These are phyloP conservation scores for Pycnonotus jocosus DNA, from an alignment of 2,113 vertebrate genomes.

Conservation along the genomic window DNA sequence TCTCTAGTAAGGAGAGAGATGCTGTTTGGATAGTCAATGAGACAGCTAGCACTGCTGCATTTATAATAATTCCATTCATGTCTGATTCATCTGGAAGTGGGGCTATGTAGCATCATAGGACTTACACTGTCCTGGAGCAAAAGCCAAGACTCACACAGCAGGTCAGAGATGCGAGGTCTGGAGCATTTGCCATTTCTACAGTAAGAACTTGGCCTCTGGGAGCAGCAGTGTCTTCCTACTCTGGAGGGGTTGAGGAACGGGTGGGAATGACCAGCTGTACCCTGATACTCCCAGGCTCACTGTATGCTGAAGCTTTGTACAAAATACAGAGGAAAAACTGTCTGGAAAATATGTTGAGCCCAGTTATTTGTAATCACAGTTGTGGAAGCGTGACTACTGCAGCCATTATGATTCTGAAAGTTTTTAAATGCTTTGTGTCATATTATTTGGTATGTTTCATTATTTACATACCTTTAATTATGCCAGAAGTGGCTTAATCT, in stretches of 20 bases:
- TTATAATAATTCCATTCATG: neutral
- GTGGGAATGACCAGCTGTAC: neutral
- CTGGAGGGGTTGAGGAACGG: neutral
- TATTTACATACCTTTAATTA: neutral
- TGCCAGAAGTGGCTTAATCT: neutral
- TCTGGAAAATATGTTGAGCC: neutral
- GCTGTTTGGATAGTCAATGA: neutral
- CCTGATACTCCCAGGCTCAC: neutral
- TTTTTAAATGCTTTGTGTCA: neutral
- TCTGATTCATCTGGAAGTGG: neutral
- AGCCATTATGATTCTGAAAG: neutral
- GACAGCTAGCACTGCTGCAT: neutral
- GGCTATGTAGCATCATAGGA: fast-evolving
- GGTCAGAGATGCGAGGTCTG: neutral
- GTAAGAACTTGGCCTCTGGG: neutral
- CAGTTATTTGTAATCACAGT: neutral
- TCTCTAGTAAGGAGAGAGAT: neutral
- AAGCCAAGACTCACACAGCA: neutral
- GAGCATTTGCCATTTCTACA: neutral
- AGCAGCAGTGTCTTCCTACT: neutral
- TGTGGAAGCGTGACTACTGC: neutral
- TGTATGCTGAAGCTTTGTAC: neutral
- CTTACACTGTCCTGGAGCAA: neutral
- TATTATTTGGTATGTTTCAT: neutral
- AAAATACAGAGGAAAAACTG: neutral